Evolutionary conservation across 2,888 invertebrate genomes (phyloP), one percentile per base, ranked within the genome.

Genomic region (Dryococelus australis): DNA sequence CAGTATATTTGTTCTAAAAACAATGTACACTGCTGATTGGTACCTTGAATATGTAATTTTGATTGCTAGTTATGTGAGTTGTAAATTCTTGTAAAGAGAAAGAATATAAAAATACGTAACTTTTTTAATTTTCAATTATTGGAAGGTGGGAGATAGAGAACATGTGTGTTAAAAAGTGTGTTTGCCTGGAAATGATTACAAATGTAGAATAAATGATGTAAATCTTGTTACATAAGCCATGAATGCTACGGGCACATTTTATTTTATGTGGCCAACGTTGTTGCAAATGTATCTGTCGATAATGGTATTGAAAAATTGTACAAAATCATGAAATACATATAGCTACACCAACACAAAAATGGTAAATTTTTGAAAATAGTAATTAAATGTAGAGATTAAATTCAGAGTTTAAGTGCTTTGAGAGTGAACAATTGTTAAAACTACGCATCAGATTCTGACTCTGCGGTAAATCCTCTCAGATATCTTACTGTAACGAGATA

Each of bases 211-310:
- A 65, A 65, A n/a, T n/a, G n/a, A 65, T 65, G 65, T n/a, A 65
- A 65, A 65, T 65, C 65, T 65, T 65, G 65, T 65, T 65, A 65
- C 65, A 65, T 65, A n/a, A 20, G 65, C n/a, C 65, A 65, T 65
- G 65, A 65, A 65, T 65, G 65, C 65, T 65, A 65, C 10, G 65
- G 65, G 65, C 65, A 65, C 65, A 65, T 65, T 65, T 65, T 65
- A 65, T n/a, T 65, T 65, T 2, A 51, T 65, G 65, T 65, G 65
- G 65, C 65, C 65, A 65, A 65, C n/a, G 65, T 65, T 65, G 65
- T 65, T 65, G 65, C 65, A 65, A 6, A 65, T 65, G 16, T 47
- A 65, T 65, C 65, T 65, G 65, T 65, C 65, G n/a, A 24, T 65
- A 3, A 65, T 65, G 65, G 65, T 65, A 65, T 65, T 65, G 65